phyloP scores from a whole-genome alignment of 1,140 invertebrate species.

The Diachasma alloeum region DNA sequence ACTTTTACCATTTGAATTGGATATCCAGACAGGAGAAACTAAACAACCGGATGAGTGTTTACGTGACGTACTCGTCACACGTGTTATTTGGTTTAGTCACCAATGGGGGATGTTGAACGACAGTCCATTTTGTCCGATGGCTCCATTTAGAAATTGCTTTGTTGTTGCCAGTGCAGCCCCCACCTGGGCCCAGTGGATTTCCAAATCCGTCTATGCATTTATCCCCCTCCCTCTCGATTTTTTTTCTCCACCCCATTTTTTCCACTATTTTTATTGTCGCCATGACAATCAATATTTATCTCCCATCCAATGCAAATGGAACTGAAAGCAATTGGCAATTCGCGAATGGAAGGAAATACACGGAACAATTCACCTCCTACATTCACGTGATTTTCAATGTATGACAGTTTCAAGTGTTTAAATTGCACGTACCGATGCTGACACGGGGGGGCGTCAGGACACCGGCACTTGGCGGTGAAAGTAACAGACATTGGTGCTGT shows the following conservation, averaged over 20 bases:
- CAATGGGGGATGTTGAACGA: background rate
- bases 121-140: slow-evolving; percentile 17
- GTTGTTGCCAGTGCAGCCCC: background rate
- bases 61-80: background rate
- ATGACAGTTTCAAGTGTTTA: slow-evolving; percentile 1
- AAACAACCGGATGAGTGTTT: background rate
- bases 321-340: background rate
- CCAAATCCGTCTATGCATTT: background rate
- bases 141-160: slow-evolving; percentile 26
- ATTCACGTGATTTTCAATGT: slow-evolving; percentile 11
- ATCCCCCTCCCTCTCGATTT: slow-evolving; percentile 5
- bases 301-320: background rate
- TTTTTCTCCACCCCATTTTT: background rate
- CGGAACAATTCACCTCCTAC: background rate
- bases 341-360: background rate
- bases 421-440: background rate
- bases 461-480: background rate
- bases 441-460: background rate
- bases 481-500: background rate
- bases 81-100: background rate
- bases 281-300: slow-evolving; percentile 17
- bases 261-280: background rate
- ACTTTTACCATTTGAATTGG: background rate
- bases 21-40: background rate
- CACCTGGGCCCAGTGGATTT: slow-evolving; percentile 5